A percentile compares a stretch with the other conserved stretches of the same genome.
Evolutionary conservation across 2,888 invertebrate genomes (phyloP).

Genomic region (Cybosia mesomella): DNA sequence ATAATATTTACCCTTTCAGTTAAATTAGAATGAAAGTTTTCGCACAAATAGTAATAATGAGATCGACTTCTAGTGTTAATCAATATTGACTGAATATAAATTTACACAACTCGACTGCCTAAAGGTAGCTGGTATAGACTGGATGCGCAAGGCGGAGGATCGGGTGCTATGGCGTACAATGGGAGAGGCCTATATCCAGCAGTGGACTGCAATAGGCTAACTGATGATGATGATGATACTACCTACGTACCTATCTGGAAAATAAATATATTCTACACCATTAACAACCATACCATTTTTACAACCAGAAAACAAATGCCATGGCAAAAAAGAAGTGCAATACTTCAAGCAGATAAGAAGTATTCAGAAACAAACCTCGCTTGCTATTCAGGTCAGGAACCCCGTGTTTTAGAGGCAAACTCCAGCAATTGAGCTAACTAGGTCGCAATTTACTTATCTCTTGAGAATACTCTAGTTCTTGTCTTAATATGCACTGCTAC

Average conservation of each 20-base stretch:
- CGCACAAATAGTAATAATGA: not conserved
- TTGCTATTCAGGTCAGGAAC: constrained; percentile 50
- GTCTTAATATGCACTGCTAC: constrained; percentile 45
- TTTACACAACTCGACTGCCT: no score
- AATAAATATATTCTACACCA: no score
- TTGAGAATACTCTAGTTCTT: constrained; percentile 45
- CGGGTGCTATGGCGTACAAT: no score
- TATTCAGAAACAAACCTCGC: constrained; percentile 41
- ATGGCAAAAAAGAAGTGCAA: constrained; percentile 21
- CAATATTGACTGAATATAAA: no score
- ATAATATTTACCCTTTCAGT: not conserved
- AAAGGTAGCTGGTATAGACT: no score
- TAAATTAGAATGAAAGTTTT: not conserved
- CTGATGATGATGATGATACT: no score
- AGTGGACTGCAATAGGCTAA: no score
- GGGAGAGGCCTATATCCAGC: no score
- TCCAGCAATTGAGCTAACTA: constrained; percentile 56
- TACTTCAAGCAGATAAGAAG: constrained; percentile 44
- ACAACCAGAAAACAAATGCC: not conserved
- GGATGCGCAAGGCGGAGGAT: no score
- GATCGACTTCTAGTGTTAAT: no score
- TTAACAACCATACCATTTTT: no score
- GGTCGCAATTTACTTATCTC: constrained; percentile 56
- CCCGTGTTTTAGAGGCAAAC: constrained; percentile 50
- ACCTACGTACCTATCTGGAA: no score